These are phyloP conservation scores for Lithobates sylvaticus DNA, from an alignment of 2,797 vertebrate species.

Conservation along the genomic window DNA sequence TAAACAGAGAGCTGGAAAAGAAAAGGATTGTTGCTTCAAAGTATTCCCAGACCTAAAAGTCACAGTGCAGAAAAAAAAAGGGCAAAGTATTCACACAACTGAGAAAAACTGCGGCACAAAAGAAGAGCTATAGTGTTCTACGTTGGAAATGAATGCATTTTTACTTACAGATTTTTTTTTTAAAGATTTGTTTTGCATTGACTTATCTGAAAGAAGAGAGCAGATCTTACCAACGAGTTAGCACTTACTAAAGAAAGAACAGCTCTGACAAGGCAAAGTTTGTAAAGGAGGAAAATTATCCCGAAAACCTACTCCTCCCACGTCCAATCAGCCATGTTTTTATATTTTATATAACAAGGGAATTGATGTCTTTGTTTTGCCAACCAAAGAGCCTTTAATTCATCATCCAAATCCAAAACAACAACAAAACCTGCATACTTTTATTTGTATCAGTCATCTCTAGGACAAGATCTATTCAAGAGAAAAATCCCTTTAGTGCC, in stretches of 20 bases:
- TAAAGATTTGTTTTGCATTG: slow-evolving; percentile 87
- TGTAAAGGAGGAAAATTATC: slow-evolving; percentile 70
- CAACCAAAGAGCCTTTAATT: slow-evolving; percentile 71
- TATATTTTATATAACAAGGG: slow-evolving; percentile 70
- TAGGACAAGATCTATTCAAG: slow-evolving; percentile 80
- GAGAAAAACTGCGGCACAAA: slow-evolving; percentile 86
- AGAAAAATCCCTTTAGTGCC: slow-evolving; percentile 82
- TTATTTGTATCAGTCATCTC: slow-evolving; percentile 81
- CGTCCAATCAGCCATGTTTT: slow-evolving; percentile 50
- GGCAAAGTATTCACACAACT: slow-evolving; percentile 80
- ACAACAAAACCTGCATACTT: slow-evolving; percentile 73
- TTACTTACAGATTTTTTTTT: slow-evolving; percentile 94
- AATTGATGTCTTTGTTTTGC: slow-evolving; percentile 70
- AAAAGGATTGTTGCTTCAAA: slow-evolving; percentile 86
- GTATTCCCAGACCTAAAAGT: slow-evolving; percentile 86
- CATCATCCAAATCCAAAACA: slow-evolving; percentile 74
- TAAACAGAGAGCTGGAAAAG: slow-evolving; percentile 82
- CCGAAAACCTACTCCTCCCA: slow-evolving; percentile 72
- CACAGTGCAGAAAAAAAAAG: slow-evolving; percentile 79
- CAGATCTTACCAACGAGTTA: slow-evolving; percentile 82
- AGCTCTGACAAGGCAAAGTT: slow-evolving; percentile 71
- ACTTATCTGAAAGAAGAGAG: slow-evolving; percentile 87
- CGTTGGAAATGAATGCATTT: slow-evolving; percentile 99
- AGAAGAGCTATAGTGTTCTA: slow-evolving; percentile 84
- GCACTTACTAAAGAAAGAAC: slow-evolving; percentile 74